These are phyloP conservation scores for Elgaria multicarinata DNA, from an alignment of 2,113 vertebrate genomes.

Conservation along the genomic window DNA sequence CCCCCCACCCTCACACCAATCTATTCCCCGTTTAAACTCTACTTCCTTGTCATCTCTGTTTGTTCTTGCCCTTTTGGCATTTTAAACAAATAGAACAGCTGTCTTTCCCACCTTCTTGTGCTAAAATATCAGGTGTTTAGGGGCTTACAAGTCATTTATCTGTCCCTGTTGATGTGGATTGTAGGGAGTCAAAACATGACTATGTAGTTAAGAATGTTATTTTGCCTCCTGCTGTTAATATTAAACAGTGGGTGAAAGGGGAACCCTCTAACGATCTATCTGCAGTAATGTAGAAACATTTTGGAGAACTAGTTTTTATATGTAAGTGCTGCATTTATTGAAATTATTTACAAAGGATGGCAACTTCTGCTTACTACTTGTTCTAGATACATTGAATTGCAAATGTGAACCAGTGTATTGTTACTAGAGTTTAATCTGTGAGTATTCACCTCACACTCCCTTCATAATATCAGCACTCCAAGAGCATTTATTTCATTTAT, in stretches of 20 bases:
- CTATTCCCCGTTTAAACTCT: not conserved
- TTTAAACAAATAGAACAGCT: not conserved
- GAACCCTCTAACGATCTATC: not conserved
- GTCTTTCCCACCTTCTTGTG: not conserved
- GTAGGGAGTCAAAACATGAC: not conserved
- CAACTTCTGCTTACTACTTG: not conserved
- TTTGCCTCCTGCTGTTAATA: not conserved
- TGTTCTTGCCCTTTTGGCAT: not conserved
- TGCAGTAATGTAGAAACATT: not conserved
- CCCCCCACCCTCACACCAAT: not conserved
- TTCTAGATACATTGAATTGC: not conserved
- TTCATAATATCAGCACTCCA: not conserved
- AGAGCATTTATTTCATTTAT: too few species aligned
- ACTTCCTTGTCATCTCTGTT: not conserved
- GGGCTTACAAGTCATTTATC: not conserved
- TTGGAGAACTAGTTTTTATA: not conserved
- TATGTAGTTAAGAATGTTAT: not conserved
- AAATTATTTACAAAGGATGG: not conserved
- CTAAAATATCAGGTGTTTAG: not conserved
- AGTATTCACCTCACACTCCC: not conserved
- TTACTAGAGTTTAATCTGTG: not conserved
- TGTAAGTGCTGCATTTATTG: not conserved
- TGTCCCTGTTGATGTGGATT: not conserved
- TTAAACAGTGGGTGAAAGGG: not conserved
- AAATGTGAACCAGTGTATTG: not conserved